A percentile compares a stretch with the other conserved stretches of the same genome.
phyloP scores from a whole-genome alignment of 2,113 vertebrate genomes.

The Promerops cafer region DNA sequence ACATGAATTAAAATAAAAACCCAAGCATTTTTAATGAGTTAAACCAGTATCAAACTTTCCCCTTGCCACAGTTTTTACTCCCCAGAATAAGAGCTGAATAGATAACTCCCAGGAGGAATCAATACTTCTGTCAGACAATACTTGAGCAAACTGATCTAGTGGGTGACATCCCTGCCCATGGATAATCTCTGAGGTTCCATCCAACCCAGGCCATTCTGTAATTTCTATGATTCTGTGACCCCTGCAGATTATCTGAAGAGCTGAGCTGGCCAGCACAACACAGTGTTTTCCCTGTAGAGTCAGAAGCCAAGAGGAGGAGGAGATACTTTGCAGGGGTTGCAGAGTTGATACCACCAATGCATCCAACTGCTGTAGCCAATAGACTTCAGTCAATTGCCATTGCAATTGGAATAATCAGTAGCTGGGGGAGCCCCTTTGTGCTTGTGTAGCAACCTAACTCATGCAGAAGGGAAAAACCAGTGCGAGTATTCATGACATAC shows the following conservation, averaged over 20 bases:
- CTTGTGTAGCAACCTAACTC: neutral
- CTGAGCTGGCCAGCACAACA: neutral
- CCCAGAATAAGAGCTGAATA: neutral
- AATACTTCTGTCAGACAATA: neutral
- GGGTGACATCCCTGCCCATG: neutral
- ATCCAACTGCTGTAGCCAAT: neutral
- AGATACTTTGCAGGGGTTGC: neutral
- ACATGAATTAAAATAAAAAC: neutral
- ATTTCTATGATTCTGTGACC: neutral
- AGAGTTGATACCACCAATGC: neutral
- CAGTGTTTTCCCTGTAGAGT: fast-evolving
- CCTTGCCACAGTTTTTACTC: neutral
- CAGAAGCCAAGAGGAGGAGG: neutral
- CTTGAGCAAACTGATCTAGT: neutral
- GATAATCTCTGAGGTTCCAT: neutral
- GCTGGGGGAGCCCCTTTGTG: neutral
- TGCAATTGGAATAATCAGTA: neutral
- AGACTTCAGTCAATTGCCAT: neutral
- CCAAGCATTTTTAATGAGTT: neutral
- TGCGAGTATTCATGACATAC: too few relatives aligned
- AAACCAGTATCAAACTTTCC: neutral
- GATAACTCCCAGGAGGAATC: neutral
- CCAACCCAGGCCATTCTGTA: neutral
- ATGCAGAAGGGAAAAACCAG: neutral
- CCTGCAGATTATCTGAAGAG: neutral